A percentile compares a stretch with the other conserved stretches of the same genome.
Conservation (phyloP, 2,797 vertebrate species). For the Heterohyrax brucei region DNA sequence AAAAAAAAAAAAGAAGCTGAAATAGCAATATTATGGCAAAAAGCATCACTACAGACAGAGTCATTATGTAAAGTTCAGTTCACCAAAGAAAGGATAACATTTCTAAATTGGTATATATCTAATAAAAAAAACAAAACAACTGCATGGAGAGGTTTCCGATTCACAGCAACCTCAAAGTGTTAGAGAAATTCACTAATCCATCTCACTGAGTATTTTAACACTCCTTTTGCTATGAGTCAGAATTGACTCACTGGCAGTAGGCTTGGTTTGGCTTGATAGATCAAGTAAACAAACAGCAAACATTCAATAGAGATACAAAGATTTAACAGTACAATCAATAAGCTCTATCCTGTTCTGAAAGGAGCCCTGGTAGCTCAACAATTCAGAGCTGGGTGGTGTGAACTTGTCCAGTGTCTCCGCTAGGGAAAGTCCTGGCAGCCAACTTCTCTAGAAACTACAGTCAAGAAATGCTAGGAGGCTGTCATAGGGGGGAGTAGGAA, state of each 20-base stretch:
- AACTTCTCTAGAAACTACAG: too few relatives aligned
- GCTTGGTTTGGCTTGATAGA: not conserved
- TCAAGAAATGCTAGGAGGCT: too few relatives aligned
- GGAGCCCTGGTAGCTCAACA: too few relatives aligned
- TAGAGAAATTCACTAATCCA: not conserved
- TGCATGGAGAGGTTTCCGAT: too few relatives aligned
- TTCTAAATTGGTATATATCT: not conserved
- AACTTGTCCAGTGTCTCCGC: too few relatives aligned
- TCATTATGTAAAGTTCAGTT: not conserved
- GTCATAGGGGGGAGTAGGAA: too few relatives aligned
- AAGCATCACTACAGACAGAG: not conserved
- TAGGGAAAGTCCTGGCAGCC: too few relatives aligned
- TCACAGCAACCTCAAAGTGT: not conserved
- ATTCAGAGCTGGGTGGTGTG: too few relatives aligned
- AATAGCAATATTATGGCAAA: not conserved
- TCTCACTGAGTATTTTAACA: conserved; percentile 16
- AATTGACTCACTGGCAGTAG: too few relatives aligned
- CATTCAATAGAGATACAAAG: not conserved
- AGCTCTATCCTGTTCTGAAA: not conserved
- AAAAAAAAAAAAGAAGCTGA: not conserved
- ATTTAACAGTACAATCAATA: not conserved
- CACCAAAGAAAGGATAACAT: not conserved
- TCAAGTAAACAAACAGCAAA: conserved; percentile 23
- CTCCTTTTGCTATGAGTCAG: not conserved
- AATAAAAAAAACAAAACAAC: not conserved